Evolutionary conservation across 92 coral and sea anemone species (phyloP).

Genomic region (Umimayanthus kanabou): DNA sequence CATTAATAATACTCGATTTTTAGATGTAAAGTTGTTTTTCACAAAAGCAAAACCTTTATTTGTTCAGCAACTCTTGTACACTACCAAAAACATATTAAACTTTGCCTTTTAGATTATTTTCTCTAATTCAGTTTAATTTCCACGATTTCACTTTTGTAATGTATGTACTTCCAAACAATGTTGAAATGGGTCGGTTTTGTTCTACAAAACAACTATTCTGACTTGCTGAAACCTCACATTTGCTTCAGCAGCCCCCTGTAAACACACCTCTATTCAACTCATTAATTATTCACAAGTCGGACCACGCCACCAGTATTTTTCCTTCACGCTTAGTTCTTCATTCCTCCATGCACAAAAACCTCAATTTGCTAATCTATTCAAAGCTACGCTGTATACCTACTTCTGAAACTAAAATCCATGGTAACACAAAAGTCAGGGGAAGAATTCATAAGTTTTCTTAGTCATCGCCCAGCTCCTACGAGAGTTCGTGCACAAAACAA

Average conservation of each 20-base stretch:
- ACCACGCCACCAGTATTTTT: neutral
- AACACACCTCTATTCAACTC: slow-evolving; percentile 13
- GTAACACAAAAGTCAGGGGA: neutral
- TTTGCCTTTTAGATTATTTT: too few species aligned
- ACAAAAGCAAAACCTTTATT: too few species aligned
- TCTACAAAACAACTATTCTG: neutral
- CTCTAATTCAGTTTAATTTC: too few species aligned
- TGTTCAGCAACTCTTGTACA: too few species aligned
- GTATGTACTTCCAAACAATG: neutral
- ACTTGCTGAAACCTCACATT: neutral
- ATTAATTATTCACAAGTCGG: slow-evolving; percentile 36
- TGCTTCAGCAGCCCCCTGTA: neutral
- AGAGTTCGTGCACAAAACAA: neutral
- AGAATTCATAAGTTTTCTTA: neutral
- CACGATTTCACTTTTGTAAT: too few species aligned
- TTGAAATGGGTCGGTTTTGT: neutral
- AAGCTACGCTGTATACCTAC: neutral
- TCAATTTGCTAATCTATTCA: neutral
- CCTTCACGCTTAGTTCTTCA: neutral
- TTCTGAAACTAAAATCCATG: neutral
- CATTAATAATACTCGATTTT: too few species aligned
- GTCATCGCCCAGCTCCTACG: neutral
- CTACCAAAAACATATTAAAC: too few species aligned
- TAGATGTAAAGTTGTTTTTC: too few species aligned
- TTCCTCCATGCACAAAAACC: neutral